Evolutionary conservation across 2,797 vertebrate species (phyloP), one percentile per base, ranked within the genome.

Genomic region (Halcyon badia): DNA sequence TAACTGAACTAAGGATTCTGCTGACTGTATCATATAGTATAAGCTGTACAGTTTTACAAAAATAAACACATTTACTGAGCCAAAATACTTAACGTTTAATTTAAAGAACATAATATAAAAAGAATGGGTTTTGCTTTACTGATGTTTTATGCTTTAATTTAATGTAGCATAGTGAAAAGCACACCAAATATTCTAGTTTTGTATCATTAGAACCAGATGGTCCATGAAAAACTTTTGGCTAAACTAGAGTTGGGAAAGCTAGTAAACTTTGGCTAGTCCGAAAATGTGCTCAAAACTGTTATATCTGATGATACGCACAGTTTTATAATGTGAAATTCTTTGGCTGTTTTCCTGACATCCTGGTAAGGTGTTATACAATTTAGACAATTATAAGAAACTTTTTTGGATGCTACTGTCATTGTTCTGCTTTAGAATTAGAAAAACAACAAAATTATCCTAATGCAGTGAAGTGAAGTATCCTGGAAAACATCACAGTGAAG

Each of bases 151-250:
- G 72, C 42, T 94, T 84, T 97, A 90, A 94, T 95, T 97, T 95
- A 89, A 87, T 89, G 87, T 89, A 91, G 16, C 78, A 80, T 87
- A 94, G 69, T 93, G 92, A 91, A 96, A 94, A 95, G 52, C 83
- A 92, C 76, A 93, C 66, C 60, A 83, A 82, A 92, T 88, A 87
- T 94, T 94, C 93, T 76, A 54, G 75, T 79, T 95, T 90, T 95
- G 37, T 94, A 94, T 94, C 93, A 91, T 94, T 93, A 95, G 91
- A 97, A 95, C 81, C 97, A 96, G 95, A 96, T 97, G 97, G 85
- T 58, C 71, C 78, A 75, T 83, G 62, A 85, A 91, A 90, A 54
- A 44, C 75, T 71, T 83, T 80, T 91, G 94, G 94, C 96, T 52
- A 65, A 90, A 94, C 20, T 70, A 49, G 60, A 87, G 25, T 65